Percentiles rank a stretch among this genome's conserved stretches.
These are phyloP conservation scores for Oeneis ivallda DNA, from an alignment of 2,888 invertebrate genomes.

Conservation along the genomic window DNA sequence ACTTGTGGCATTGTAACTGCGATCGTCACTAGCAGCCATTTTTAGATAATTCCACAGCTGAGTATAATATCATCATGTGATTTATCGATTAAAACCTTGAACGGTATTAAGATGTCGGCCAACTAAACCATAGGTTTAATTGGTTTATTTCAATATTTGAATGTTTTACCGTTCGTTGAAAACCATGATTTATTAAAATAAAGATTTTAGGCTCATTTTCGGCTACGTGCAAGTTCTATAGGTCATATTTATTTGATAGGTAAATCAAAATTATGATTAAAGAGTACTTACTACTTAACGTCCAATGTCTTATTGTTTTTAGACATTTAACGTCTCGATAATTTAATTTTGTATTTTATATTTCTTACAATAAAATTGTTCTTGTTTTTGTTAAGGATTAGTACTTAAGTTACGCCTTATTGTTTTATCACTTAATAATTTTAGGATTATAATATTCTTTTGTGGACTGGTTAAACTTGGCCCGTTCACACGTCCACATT, in stretches of 20 bases:
- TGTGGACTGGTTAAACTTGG: no score
- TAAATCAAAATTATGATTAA: background rate
- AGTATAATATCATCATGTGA: no score
- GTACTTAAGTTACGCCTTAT: background rate
- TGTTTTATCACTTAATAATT: background rate
- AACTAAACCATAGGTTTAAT: no score
- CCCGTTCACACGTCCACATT: no score
- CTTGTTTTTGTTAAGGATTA: constrained; percentile 4
- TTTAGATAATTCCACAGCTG: no score
- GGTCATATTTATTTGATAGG: background rate
- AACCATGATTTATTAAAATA: no score
- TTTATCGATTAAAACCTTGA: no score
- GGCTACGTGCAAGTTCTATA: background rate
- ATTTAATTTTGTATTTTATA: background rate
- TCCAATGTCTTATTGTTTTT: constrained; percentile 1
- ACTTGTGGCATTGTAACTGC: no score
- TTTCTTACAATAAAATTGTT: background rate
- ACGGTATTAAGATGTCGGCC: no score
- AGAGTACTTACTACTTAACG: background rate
- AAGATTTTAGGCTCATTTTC: background rate
- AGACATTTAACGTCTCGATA: background rate
- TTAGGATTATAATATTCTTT: background rate
- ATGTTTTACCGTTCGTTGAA: background rate
- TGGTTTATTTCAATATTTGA: background rate
- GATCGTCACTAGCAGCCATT: no score